These are phyloP conservation scores for Apodemus agrarius DNA, from an alignment of 2,797 vertebrate species.

Conservation along the genomic window DNA sequence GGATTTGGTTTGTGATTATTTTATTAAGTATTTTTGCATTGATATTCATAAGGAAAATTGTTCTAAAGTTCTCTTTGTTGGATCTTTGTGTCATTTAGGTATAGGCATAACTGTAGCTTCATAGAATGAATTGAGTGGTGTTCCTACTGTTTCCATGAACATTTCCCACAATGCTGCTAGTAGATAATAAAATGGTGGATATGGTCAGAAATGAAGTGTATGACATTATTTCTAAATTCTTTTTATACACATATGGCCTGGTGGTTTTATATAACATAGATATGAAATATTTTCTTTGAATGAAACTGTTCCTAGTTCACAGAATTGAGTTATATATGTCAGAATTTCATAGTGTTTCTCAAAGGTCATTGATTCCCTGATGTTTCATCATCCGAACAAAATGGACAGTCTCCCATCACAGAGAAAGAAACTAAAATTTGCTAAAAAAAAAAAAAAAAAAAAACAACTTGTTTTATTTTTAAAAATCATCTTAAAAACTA, in stretches of 20 bases:
- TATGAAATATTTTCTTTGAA: slow-evolving; percentile 46
- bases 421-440: slow-evolving; percentile 63
- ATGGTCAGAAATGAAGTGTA: slow-evolving; percentile 38
- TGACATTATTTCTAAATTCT: slow-evolving; percentile 57
- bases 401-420: background rate
- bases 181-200: slow-evolving; percentile 53
- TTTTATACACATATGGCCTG: background rate
- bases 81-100: too few species aligned
- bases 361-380: slow-evolving; percentile 47
- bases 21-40: too few species aligned
- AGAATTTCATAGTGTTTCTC: slow-evolving; percentile 56
- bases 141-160: background rate
- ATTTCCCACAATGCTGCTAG: slow-evolving; percentile 34
- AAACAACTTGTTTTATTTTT: background rate
- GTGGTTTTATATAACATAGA: slow-evolving; percentile 38
- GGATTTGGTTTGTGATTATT: too few species aligned
- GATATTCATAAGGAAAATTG: too few species aligned
- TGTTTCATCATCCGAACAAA: slow-evolving; percentile 41
- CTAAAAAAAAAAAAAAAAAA: too few species aligned
- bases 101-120: too few species aligned
- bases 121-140: too few species aligned
- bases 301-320: slow-evolving; percentile 54
- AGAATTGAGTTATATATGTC: slow-evolving; percentile 49
- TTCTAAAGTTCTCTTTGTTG: too few species aligned
- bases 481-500: background rate